Conservation (phyloP, 2,888 invertebrate genomes). For the Allolobophora icterica region DNA sequence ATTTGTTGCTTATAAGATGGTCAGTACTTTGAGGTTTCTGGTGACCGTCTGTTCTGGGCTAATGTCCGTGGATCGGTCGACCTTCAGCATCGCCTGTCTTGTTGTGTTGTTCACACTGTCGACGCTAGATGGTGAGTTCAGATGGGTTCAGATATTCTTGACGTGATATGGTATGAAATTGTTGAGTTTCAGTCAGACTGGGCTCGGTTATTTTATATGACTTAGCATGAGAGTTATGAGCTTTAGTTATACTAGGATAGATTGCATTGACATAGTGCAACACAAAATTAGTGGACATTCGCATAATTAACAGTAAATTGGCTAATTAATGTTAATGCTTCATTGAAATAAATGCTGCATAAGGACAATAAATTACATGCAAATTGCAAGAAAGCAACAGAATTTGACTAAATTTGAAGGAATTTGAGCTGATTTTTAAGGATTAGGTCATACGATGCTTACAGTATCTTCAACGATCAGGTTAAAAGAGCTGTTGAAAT, state of each 20-base stretch:
- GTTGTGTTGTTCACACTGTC: neutral
- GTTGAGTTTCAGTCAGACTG: neutral
- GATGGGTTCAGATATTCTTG: no score
- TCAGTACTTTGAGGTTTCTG: neutral
- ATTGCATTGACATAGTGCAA: no score
- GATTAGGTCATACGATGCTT: no score
- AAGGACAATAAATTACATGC: neutral
- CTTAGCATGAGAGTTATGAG: neutral
- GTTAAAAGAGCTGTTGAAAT: neutral
- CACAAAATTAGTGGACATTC: neutral
- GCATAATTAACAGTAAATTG: neutral
- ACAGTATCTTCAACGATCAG: neutral
- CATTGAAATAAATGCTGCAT: neutral
- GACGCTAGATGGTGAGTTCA: conserved; percentile 2
- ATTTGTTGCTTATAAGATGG: neutral
- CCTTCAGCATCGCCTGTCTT: neutral
- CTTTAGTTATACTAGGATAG: no score
- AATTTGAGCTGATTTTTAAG: neutral
- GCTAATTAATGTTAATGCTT: neutral
- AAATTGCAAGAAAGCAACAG: neutral
- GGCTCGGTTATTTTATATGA: neutral
- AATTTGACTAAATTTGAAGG: neutral
- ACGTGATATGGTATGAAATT: neutral
- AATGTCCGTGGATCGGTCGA: neutral
- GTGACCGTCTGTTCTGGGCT: neutral